Evolutionary conservation across 2,113 vertebrate genomes (phyloP).

Genomic region (Poeciliopsis retropinna): DNA sequence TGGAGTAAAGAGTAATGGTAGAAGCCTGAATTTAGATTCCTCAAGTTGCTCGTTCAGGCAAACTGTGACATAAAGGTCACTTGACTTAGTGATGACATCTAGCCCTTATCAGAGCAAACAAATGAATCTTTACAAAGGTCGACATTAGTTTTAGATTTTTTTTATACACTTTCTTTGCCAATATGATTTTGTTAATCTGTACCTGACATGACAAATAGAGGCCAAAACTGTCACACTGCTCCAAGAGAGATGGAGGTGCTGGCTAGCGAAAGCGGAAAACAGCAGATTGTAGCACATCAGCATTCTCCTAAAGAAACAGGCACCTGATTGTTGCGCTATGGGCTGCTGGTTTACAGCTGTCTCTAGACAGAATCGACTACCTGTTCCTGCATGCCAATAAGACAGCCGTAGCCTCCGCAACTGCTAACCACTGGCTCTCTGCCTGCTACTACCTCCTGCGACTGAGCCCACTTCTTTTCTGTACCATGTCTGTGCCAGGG

Average conservation of each 20-base stretch:
- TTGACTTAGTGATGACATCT: slow-evolving; percentile 87
- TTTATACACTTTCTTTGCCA: slow-evolving; percentile 60
- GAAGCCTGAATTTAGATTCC: slow-evolving; percentile 85
- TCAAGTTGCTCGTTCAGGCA: slow-evolving; percentile 84
- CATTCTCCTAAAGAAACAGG: slow-evolving; percentile 87
- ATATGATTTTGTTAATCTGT: slow-evolving; percentile 76
- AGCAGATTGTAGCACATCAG: slow-evolving; percentile 87
- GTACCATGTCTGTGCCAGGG: slow-evolving; percentile 75
- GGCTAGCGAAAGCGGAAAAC: slow-evolving; percentile 80
- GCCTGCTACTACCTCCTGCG: slow-evolving; percentile 83
- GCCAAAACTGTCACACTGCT: slow-evolving; percentile 87
- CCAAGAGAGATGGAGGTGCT: slow-evolving; percentile 82
- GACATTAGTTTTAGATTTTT: slow-evolving; percentile 89
- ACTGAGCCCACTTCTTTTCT: slow-evolving; percentile 83
- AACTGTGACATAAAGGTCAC: slow-evolving; percentile 90
- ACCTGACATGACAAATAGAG: slow-evolving; percentile 75
- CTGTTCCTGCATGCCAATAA: slow-evolving; percentile 95
- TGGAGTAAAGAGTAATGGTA: slow-evolving; percentile 84
- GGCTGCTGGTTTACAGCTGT: slow-evolving; percentile 98
- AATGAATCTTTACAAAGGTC: slow-evolving; percentile 98
- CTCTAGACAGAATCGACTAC: slow-evolving; percentile 88
- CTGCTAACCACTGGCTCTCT: slow-evolving; percentile 88
- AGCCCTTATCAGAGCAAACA: slow-evolving; percentile 89
- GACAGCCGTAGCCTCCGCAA: slow-evolving; percentile 84
- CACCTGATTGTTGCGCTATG: slow-evolving; percentile 95